These are phyloP conservation scores for Cariama cristata DNA, from an alignment of 2,113 vertebrate genomes.

Conservation along the genomic window DNA sequence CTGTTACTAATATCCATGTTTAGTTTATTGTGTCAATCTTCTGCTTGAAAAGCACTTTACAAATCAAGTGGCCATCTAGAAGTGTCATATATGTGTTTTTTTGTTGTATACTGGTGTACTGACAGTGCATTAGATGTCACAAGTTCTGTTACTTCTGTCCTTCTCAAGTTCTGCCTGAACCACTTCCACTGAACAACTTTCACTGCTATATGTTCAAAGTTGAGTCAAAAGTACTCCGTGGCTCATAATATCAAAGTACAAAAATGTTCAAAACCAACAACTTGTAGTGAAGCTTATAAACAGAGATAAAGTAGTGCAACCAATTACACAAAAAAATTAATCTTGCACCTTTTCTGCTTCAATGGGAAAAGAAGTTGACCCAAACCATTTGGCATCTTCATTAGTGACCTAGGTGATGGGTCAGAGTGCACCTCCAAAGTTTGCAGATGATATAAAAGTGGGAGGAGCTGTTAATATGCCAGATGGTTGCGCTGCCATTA, in stretches of 20 bases:
- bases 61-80: neutral
- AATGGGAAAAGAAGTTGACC: neutral
- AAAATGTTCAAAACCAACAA: neutral
- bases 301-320: neutral
- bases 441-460: neutral
- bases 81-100: accelerated
- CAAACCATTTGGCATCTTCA: neutral
- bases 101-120: neutral
- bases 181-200: neutral
- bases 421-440: neutral
- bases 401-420: neutral
- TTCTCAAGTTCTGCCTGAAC: neutral
- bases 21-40: neutral
- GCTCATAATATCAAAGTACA: neutral
- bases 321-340: neutral
- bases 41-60: neutral
- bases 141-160: neutral
- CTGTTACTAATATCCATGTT: neutral
- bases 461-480: neutral
- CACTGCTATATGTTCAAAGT: neutral
- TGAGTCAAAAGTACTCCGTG: neutral
- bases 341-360: neutral
- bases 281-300: neutral
- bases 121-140: neutral
- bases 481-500: neutral